Base-by-base conservation (phyloP, 2,888 invertebrate species). In the Oegoconia quadripuncta region DNA sequence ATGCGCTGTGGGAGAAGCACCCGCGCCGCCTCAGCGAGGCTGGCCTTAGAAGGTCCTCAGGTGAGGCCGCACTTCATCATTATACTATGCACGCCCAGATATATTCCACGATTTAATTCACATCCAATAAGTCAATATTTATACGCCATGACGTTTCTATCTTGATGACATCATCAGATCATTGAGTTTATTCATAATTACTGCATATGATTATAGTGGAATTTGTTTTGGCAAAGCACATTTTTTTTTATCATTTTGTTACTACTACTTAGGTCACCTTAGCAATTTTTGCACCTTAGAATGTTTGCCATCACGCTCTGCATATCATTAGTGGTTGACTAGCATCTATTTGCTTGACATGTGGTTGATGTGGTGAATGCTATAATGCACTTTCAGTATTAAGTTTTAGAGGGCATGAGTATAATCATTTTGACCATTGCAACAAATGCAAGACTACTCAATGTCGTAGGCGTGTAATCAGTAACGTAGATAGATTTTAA, bases 1-100 rank as follows among this genome's bases (percentile, higher is more conserved):
- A 93, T 77, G 89, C 91, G 60, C 89, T 93, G 42, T 93, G 92
- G 92, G 93, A 93, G 78, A 89, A 89, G 72, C 91, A 92, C 64
- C 90, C 91, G 56, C 90, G 93, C 61, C 90, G 92, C 71, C 89
- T 93, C 70, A 92, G 91, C 83, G 93, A 93, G 86, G 93, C 93
- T 60, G 93, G 93, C 68, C 89, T 93, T 55, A 90, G 92, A 65
- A 89, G 93, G 77, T 91, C 91, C 67, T 92, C 93, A 91, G 93
- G 93, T 93, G 91, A 84, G 77, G 66, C 39, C 36, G 41, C 45
- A 45, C 43, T 42, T 34, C 45, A n/a, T n/a, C n/a, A 43, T 26
- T 39, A 34, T 34, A 35, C 32, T 23, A 3, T 23, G 41, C 35
- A 39, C 35, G 39, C 49, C 44, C 57, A 48, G 50, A 48, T 50